Evolutionary conservation across 2,113 vertebrate species (phyloP).

Genomic region (Megalops atlanticus): DNA sequence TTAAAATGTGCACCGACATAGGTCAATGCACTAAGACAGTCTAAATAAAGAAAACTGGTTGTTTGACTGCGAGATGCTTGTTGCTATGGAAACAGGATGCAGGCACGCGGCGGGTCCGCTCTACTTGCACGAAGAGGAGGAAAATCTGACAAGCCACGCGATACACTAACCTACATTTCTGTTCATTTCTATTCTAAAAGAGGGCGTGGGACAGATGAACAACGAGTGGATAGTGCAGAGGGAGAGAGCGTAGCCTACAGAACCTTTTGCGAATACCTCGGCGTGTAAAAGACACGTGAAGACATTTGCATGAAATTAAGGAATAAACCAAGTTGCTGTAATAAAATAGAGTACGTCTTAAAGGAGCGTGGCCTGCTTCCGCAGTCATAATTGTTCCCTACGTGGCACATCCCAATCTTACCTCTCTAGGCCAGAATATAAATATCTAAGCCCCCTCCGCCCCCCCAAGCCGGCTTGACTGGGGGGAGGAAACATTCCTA

Average conservation of each 20-base stretch:
- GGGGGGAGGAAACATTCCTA: slow-evolving; percentile 36
- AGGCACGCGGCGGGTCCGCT: slow-evolving; percentile 31
- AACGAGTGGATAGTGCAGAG: neutral
- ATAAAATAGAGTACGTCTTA: no score
- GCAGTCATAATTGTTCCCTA: no score
- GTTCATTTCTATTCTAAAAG: neutral
- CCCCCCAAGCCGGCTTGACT: neutral
- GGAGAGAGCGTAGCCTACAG: neutral
- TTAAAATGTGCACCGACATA: no score
- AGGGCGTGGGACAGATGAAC: neutral
- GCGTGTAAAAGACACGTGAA: no score
- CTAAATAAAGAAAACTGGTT: neutral
- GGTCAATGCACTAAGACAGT: neutral
- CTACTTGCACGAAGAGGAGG: neutral
- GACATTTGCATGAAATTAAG: neutral
- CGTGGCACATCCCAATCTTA: neutral
- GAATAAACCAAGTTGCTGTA: no score
- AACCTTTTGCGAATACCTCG: neutral
- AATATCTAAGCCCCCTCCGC: neutral
- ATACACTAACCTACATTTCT: slow-evolving; percentile 42
- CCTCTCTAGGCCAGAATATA: neutral
- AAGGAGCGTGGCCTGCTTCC: no score
- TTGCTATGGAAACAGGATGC: slow-evolving; percentile 73
- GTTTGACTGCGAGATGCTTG: slow-evolving; percentile 38
- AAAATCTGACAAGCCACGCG: neutral